These are phyloP conservation scores for Ceratosolen fusciceps DNA, from an alignment of 1,140 invertebrate genomes.

Conservation along the genomic window DNA sequence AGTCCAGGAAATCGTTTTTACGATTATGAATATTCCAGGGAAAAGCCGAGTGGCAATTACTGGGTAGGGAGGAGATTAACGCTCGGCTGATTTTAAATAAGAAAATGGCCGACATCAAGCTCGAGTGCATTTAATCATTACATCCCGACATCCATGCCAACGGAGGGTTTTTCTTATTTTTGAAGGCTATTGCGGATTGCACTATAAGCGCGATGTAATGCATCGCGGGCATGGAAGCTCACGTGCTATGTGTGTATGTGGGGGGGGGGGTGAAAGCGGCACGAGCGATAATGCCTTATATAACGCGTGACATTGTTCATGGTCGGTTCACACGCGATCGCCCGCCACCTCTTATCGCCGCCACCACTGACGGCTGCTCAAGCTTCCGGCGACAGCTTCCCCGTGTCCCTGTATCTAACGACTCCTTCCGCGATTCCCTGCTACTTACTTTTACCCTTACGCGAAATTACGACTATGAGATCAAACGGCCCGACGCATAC, in stretches of 20 bases:
- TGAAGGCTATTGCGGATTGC: background rate
- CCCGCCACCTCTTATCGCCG: too few relatives aligned
- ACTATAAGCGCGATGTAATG: background rate
- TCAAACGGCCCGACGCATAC: too few relatives aligned
- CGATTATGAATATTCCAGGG: too few relatives aligned
- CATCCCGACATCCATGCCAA: background rate
- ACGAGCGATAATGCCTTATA: background rate
- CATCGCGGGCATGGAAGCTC: too few relatives aligned
- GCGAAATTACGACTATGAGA: too few relatives aligned
- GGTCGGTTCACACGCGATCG: conserved; percentile 8
- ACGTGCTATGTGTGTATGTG: too few relatives aligned
- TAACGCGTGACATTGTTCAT: conserved; percentile 1
- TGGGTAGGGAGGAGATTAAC: background rate
- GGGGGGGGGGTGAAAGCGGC: too few relatives aligned
- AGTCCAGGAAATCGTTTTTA: too few relatives aligned
- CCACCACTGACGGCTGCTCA: background rate
- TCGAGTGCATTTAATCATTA: background rate
- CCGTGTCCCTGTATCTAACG: too few relatives aligned
- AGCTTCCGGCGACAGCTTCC: background rate
- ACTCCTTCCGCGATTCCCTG: too few relatives aligned
- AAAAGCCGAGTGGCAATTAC: too few relatives aligned
- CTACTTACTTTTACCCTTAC: too few relatives aligned
- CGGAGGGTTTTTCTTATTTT: background rate
- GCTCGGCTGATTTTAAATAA: background rate
- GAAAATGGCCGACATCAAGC: background rate